Evolutionary conservation across 1,140 invertebrate genomes (phyloP).

Genomic region (Aphidius gifuensis): DNA sequence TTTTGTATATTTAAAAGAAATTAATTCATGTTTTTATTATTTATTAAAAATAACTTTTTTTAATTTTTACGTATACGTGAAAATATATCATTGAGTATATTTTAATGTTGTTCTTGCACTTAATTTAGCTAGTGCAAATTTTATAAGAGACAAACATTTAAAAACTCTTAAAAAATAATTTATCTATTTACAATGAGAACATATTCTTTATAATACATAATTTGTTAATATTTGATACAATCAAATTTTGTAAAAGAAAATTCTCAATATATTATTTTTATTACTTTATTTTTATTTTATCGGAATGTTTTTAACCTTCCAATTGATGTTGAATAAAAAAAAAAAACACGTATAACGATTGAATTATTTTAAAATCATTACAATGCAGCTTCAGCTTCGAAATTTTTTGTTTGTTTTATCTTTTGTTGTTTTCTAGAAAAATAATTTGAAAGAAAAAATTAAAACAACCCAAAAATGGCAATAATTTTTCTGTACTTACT

Average conservation of each 20-base stretch:
- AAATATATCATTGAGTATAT: background rate
- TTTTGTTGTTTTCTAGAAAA: slow-evolving; percentile 25
- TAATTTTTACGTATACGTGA: background rate
- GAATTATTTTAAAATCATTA: slow-evolving; percentile 3
- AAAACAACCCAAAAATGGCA: too few relatives aligned
- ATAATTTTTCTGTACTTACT: slow-evolving; percentile 38
- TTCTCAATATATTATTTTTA: background rate
- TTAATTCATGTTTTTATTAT: too few relatives aligned
- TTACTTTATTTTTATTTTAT: background rate
- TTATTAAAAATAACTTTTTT: background rate
- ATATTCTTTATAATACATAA: slow-evolving; percentile 18
- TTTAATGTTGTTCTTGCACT: background rate
- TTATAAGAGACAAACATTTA: background rate
- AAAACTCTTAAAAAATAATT: slow-evolving; percentile 18
- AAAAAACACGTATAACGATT: too few relatives aligned
- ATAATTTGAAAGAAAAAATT: background rate
- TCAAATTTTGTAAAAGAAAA: slow-evolving; percentile 17
- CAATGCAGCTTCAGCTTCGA: slow-evolving; percentile 36
- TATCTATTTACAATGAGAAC: slow-evolving; percentile 24
- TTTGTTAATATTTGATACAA: slow-evolving; percentile 1
- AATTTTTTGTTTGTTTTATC: slow-evolving; percentile 20
- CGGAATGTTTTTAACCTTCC: slow-evolving; percentile 29
- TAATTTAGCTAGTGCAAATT: too few relatives aligned
- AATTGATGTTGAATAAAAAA: slow-evolving; percentile 9
- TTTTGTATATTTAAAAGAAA: too few relatives aligned